These are phyloP conservation scores for Stegostoma tigrinum DNA, from an alignment of 2,113 vertebrate genomes.

Conservation along the genomic window DNA sequence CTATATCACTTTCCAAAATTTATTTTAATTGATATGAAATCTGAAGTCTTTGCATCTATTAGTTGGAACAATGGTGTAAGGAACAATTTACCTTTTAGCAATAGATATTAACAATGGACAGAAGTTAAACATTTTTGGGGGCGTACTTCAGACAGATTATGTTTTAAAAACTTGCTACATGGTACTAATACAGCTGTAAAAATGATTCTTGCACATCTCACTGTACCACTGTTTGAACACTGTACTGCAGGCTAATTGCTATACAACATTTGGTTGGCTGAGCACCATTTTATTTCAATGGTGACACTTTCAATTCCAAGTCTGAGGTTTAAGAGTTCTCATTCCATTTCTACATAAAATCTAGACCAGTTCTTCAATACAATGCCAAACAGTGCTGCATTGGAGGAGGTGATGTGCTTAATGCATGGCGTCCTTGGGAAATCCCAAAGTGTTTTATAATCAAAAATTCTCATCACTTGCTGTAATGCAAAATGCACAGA, in stretches of 20 bases:
- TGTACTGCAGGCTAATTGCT: neutral
- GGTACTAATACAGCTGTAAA: neutral
- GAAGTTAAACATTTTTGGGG: neutral
- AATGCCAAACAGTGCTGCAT: neutral
- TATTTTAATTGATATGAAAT: neutral
- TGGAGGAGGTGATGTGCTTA: neutral
- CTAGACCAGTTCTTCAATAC: neutral
- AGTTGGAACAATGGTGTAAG: neutral
- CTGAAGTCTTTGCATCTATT: neutral
- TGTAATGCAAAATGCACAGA: neutral
- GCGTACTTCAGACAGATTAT: neutral
- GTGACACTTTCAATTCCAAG: neutral
- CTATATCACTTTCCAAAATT: neutral
- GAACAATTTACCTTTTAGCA: too few species aligned
- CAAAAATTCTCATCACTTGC: neutral
- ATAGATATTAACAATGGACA: neutral
- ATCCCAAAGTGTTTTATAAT: neutral
- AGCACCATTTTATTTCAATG: neutral
- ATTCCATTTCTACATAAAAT: neutral
- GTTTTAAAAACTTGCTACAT: neutral
- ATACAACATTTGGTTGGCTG: neutral
- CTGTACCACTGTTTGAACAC: neutral
- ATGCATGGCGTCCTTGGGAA: neutral
- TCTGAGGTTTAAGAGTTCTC: neutral
- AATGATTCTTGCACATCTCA: neutral